Conservation (phyloP, 2,888 invertebrate genomes). For the Limulus polyphemus region DNA sequence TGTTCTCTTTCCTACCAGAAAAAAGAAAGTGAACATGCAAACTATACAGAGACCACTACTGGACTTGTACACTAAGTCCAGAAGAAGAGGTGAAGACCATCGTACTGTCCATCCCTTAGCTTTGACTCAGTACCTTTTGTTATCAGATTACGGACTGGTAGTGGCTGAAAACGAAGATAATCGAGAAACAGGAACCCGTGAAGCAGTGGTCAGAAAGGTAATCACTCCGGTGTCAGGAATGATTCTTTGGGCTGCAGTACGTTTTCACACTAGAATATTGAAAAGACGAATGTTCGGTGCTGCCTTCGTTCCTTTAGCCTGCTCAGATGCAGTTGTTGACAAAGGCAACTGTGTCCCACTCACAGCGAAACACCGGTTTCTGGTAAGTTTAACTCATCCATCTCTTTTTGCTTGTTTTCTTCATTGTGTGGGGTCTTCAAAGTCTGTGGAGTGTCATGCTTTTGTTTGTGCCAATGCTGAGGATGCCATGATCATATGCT, state of each 20-base stretch:
- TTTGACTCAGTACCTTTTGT: conserved; percentile 20
- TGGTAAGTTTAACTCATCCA: conserved; percentile 24
- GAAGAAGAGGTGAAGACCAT: conserved; percentile 26
- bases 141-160: conserved; percentile 24
- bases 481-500: conserved; percentile 21
- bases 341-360: conserved; percentile 20
- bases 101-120: conserved; percentile 27
- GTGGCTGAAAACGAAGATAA: conserved; percentile 19
- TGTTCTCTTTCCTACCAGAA: conserved; percentile 9
- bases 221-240: conserved; percentile 25
- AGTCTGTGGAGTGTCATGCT: conserved; percentile 24
- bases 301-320: conserved; percentile 26
- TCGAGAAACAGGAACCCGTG: conserved; percentile 2
- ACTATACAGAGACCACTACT: conserved; percentile 23
- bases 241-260: conserved; percentile 24
- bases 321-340: conserved; percentile 24
- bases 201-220: conserved; percentile 24
- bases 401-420: conserved; percentile 25
- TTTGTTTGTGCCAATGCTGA: conserved; percentile 24
- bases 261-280: conserved; percentile 20
- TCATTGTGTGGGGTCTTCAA: conserved; percentile 19
- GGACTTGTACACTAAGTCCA: conserved; percentile 19
- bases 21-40: conserved; percentile 20
- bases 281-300: conserved; percentile 20
- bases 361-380: conserved; percentile 21